Evolutionary conservation across 2,797 vertebrate species (phyloP).

Genomic region (Gallinago solitaria): DNA sequence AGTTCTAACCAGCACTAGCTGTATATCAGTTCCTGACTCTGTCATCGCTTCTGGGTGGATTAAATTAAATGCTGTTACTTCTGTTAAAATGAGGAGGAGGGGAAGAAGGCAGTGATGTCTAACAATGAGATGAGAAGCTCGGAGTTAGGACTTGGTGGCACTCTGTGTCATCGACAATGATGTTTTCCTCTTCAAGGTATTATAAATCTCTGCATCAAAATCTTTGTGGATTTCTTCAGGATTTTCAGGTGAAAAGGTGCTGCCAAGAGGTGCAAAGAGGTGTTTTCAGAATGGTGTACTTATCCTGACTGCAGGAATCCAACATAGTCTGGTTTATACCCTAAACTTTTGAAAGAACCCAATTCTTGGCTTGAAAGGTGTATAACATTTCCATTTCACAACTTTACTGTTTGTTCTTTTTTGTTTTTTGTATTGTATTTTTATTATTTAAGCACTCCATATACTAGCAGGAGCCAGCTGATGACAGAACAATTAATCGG

Average conservation of each 20-base stretch:
- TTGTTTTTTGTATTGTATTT: constrained; percentile 28
- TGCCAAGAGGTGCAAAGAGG: background rate
- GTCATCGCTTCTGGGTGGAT: constrained; percentile 39
- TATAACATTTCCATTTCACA: background rate
- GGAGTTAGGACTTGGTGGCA: background rate
- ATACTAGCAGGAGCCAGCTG: constrained; percentile 1
- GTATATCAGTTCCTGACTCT: constrained; percentile 46
- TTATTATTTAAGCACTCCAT: background rate
- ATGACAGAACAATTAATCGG: constrained; percentile 26
- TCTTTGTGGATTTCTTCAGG: background rate
- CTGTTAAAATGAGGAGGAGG: constrained; percentile 30
- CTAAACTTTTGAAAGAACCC: background rate
- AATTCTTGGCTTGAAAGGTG: background rate
- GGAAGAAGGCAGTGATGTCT: background rate
- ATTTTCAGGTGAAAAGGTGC: background rate
- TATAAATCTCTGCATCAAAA: background rate
- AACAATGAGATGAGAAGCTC: background rate
- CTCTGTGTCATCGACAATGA: background rate
- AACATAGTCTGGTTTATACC: background rate
- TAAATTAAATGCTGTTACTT: constrained; percentile 50
- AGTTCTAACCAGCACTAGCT: constrained; percentile 46
- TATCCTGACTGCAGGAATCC: background rate
- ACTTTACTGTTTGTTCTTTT: constrained; percentile 21
- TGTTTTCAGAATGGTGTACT: background rate
- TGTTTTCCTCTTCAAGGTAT: background rate